These are phyloP conservation scores for Nanger granti DNA, from an alignment of 2,113 vertebrate species.

Conservation along the genomic window DNA sequence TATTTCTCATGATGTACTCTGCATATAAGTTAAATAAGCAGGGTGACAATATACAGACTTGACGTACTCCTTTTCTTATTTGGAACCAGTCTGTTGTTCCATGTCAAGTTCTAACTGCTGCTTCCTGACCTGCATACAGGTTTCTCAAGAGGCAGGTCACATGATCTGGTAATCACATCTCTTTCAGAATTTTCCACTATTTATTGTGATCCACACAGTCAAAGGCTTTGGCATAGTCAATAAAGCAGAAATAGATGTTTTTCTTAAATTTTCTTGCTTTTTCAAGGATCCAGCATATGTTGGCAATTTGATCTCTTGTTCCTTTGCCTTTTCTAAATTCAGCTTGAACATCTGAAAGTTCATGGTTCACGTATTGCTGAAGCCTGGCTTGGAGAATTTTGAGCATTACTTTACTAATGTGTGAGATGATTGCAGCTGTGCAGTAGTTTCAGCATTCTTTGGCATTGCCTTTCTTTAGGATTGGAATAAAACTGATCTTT, in stretches of 20 bases:
- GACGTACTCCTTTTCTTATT: accelerated
- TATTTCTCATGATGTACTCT: neutral
- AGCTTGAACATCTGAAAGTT: neutral
- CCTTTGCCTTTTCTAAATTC: neutral
- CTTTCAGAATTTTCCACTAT: neutral
- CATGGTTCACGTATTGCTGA: accelerated
- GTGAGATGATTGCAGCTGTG: neutral
- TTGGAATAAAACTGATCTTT: neutral
- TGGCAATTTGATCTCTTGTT: neutral
- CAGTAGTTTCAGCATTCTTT: neutral
- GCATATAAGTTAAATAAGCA: neutral
- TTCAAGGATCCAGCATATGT: neutral
- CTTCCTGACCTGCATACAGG: neutral
- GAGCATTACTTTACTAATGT: neutral
- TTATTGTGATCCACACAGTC: neutral
- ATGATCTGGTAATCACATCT: neutral
- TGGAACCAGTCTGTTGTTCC: neutral
- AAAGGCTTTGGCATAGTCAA: neutral
- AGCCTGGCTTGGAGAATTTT: neutral
- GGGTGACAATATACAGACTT: neutral
- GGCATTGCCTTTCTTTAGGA: neutral
- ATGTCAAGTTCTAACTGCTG: neutral
- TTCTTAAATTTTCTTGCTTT: neutral
- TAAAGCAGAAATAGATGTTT: neutral
- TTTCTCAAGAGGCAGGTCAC: neutral